Percentiles rank a stretch among this genome's conserved stretches.
phyloP scores from a whole-genome alignment of 2,888 invertebrate species.

The Eurytoma californica region DNA sequence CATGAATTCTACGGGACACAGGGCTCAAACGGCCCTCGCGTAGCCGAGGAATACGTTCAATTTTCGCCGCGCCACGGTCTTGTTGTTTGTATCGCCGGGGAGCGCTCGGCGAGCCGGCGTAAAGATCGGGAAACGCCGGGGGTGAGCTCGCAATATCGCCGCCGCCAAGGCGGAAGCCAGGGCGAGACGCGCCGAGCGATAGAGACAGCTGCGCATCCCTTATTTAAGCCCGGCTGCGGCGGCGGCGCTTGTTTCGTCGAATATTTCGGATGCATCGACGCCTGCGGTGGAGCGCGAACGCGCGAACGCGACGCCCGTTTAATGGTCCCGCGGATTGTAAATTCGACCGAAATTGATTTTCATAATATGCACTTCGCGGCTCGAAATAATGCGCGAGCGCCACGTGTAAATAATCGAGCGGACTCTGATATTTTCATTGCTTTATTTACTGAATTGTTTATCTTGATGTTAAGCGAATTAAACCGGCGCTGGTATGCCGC shows the following conservation, averaged over 20 bases:
- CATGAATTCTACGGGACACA: constrained; percentile 19
- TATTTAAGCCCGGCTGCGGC: constrained; percentile 38
- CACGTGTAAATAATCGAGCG: constrained; percentile 5
- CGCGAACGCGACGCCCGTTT: not conserved
- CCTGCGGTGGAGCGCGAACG: not conserved
- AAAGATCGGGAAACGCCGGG: not conserved
- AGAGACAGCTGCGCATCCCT: constrained; percentile 5
- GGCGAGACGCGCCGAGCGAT: not conserved
- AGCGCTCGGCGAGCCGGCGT: not conserved
- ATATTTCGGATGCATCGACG: constrained; percentile 24
- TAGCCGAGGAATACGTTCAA: constrained; percentile 28
- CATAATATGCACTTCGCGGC: constrained; percentile 8
- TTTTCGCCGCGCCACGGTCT: constrained; percentile 19
- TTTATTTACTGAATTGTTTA: too few relatives aligned
- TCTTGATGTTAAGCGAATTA: too few relatives aligned
- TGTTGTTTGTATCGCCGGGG: constrained; percentile 27
- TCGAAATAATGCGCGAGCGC: constrained; percentile 1
- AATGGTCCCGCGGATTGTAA: not conserved
- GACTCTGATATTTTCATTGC: not conserved
- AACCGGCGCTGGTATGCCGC: too few relatives aligned
- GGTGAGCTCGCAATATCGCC: constrained; percentile 29
- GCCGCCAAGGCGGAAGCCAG: not conserved
- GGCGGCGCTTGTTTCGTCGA: constrained; percentile 2
- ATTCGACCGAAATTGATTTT: constrained; percentile 43
- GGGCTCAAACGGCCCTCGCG: constrained; percentile 19